A percentile compares a stretch with the other conserved stretches of the same genome.
These are phyloP conservation scores for Isoperla grammatica DNA, from an alignment of 2,888 invertebrate species.

Conservation along the genomic window DNA sequence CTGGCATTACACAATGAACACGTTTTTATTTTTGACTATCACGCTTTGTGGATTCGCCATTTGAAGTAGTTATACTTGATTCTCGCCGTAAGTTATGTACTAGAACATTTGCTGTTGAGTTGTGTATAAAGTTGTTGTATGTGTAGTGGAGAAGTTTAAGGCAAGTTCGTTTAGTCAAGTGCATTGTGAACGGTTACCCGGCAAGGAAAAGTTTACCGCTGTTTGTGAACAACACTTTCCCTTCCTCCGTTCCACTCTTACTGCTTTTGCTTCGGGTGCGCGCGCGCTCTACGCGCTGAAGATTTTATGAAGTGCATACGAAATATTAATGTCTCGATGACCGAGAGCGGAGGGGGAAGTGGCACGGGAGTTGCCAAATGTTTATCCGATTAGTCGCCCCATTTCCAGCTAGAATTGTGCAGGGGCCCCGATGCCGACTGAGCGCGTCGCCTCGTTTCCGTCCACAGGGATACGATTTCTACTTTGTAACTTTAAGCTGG, in stretches of 20 bases:
- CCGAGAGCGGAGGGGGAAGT: slow-evolving; percentile 2
- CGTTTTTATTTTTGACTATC: too few species aligned
- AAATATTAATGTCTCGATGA: slow-evolving; percentile 16
- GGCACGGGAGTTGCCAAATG: slow-evolving; percentile 16
- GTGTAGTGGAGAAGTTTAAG: too few species aligned
- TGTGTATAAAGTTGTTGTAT: too few species aligned
- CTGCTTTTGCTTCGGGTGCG: not conserved
- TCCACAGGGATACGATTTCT: slow-evolving; percentile 7
- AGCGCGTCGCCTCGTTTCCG: slow-evolving; percentile 7
- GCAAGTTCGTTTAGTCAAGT: not conserved
- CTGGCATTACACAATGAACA: too few species aligned
- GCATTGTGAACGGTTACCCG: not conserved
- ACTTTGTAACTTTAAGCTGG: slow-evolving; percentile 13
- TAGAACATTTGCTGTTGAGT: too few species aligned
- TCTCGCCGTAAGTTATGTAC: too few species aligned
- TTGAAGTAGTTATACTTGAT: too few species aligned
- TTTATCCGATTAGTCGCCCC: slow-evolving; percentile 19
- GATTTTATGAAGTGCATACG: slow-evolving; percentile 14
- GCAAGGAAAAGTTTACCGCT: not conserved
- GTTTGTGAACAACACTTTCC: slow-evolving; percentile 7
- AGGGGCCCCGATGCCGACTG: not conserved
- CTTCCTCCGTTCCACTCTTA: slow-evolving; percentile 1
- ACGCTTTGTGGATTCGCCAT: too few species aligned
- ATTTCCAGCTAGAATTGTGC: slow-evolving; percentile 15
- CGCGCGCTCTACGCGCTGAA: not conserved